Percentiles rank a stretch among this genome's conserved stretches.
phyloP scores from a whole-genome alignment of 2,888 invertebrate species.

The Antitype chi region DNA sequence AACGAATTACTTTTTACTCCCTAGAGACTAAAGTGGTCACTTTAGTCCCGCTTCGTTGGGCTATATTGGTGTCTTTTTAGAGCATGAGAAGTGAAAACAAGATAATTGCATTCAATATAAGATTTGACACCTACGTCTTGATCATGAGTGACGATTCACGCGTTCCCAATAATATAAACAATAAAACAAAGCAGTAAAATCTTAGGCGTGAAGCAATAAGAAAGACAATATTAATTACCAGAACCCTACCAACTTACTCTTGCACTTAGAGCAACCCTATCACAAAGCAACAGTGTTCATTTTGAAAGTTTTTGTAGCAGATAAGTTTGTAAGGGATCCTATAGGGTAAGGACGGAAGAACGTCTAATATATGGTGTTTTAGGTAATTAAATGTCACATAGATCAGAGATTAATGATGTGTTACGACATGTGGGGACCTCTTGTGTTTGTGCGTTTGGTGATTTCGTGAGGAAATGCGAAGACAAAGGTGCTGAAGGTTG shows the following conservation, averaged over 20 bases:
- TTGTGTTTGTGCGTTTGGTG: conserved; percentile 66
- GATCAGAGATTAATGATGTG: conserved; percentile 90
- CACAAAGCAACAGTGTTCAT: conserved; percentile 54
- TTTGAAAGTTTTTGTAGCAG: conserved; percentile 35
- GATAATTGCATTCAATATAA: background rate
- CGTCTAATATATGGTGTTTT: conserved; percentile 90
- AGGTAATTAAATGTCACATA: conserved; percentile 91
- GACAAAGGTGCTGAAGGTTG: conserved; percentile 41
- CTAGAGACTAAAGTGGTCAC: too few relatives aligned
- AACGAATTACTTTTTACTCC: too few relatives aligned
- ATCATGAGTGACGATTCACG: conserved; percentile 53
- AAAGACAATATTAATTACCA: conserved; percentile 87
- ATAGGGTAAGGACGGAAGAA: conserved; percentile 86
- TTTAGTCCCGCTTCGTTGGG: too few relatives aligned
- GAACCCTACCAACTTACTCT: conserved; percentile 54
- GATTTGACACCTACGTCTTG: conserved; percentile 1
- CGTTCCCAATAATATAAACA: conserved; percentile 69
- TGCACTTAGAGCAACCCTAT: conserved; percentile 62
- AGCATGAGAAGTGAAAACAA: rapidly evolving
- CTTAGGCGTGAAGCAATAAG: conserved; percentile 90
- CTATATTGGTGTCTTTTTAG: too few relatives aligned
- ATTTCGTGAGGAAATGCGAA: conserved; percentile 59
- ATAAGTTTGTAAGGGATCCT: conserved; percentile 71
- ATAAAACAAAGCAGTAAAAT: conserved; percentile 84
- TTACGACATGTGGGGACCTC: conserved; percentile 81